Evolutionary conservation across 2,113 vertebrate genomes (phyloP).

Genomic region (Cyprinodon variegatus): DNA sequence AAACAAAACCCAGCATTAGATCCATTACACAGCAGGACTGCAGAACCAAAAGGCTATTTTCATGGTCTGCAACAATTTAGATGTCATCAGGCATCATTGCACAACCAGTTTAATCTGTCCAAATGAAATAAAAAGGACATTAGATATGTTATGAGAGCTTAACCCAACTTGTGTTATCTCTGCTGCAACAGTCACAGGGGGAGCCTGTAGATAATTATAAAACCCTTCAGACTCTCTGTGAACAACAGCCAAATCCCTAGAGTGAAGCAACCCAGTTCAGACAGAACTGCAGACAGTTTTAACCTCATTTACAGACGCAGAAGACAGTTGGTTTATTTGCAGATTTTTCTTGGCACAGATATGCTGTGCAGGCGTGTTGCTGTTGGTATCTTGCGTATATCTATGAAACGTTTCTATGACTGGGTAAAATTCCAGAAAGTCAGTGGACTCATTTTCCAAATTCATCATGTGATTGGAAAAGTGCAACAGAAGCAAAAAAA

Average conservation of each 20-base stretch:
- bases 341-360: neutral
- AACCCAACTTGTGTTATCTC: neutral
- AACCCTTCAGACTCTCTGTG: constrained; percentile 24
- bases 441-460: neutral
- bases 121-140: neutral
- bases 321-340: neutral
- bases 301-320: neutral
- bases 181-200: neutral
- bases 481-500: neutral
- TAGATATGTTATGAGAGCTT: neutral
- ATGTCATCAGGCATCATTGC: neutral
- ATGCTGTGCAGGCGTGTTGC: neutral
- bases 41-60: neutral
- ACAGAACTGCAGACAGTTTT: constrained; percentile 12
- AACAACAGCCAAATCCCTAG: neutral
- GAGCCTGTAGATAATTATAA: neutral
- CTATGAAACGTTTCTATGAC: neutral
- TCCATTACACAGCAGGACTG: neutral
- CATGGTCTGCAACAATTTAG: neutral
- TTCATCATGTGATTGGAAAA: neutral
- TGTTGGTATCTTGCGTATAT: neutral
- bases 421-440: neutral
- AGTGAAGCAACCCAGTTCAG: neutral
- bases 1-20: neutral
- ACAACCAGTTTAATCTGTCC: neutral